These are phyloP conservation scores for Sialis fuliginosa DNA, from an alignment of 2,888 invertebrate genomes.

Conservation along the genomic window DNA sequence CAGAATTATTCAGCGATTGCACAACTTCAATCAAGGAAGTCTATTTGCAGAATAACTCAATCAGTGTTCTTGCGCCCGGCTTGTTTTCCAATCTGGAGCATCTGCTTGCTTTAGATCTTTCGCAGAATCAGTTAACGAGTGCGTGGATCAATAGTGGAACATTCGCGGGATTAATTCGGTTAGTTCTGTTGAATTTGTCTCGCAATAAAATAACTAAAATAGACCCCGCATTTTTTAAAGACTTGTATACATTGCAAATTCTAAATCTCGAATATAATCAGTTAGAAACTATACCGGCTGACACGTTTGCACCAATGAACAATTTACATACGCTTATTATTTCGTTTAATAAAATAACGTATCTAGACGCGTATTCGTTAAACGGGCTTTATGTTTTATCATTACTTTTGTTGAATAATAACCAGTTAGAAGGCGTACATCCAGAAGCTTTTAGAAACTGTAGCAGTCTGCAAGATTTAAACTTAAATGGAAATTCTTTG, in stretches of 20 bases:
- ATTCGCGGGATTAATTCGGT: conserved; percentile 72
- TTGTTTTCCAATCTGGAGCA: conserved; percentile 73
- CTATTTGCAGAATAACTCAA: conserved; percentile 80
- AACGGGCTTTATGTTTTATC: conserved; percentile 80
- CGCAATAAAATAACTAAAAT: conserved; percentile 67
- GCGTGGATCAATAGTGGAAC: conserved; percentile 73
- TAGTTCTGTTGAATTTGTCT: conserved; percentile 73
- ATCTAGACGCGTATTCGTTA: conserved; percentile 69
- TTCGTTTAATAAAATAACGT: conserved; percentile 70
- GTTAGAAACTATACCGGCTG: conserved; percentile 66
- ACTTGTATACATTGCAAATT: conserved; percentile 71
- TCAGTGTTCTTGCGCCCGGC: conserved; percentile 68
- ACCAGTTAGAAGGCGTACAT: conserved; percentile 66
- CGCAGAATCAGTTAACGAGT: conserved; percentile 71
- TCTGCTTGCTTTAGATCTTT: conserved; percentile 65
- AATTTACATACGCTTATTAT: conserved; percentile 78
- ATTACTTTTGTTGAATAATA: conserved; percentile 69
- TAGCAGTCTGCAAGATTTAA: conserved; percentile 76
- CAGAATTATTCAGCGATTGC: conserved; percentile 66
- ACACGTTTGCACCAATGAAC: conserved; percentile 80
- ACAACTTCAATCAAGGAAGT: conserved; percentile 69
- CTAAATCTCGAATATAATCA: conserved; percentile 73
- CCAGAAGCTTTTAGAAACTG: conserved; percentile 81
- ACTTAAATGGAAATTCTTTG: conserved; percentile 74
- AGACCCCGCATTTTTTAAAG: conserved; percentile 68